Percentiles rank a stretch among this genome's conserved stretches.
phyloP scores from a whole-genome alignment of 2,888 invertebrate genomes.

The Drosophila paranaensis region DNA sequence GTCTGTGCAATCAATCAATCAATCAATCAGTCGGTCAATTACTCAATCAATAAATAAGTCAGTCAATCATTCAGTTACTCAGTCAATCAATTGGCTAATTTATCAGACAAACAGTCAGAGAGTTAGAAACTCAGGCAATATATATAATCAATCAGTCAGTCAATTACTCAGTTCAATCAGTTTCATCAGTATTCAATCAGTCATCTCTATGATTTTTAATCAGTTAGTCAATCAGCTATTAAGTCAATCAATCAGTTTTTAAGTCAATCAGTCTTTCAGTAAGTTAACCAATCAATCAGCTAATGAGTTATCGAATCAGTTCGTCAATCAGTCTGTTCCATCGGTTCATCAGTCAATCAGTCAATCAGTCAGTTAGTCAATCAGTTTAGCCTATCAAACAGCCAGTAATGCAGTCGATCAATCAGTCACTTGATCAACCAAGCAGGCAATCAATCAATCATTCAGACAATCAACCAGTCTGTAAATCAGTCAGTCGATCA shows the following conservation, averaged over 20 bases:
- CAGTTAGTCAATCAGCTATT: background rate
- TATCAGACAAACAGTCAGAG: no score
- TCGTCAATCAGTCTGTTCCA: background rate
- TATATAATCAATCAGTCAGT: background rate
- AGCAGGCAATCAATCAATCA: background rate
- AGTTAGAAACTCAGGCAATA: background rate
- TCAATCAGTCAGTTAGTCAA: background rate
- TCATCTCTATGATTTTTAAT: background rate
- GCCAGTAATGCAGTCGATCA: background rate
- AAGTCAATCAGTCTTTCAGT: background rate
- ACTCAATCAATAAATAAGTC: background rate
- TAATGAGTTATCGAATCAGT: background rate
- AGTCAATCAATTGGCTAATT: background rate
- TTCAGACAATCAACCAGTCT: background rate
- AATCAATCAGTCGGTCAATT: background rate
- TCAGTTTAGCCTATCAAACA: background rate
- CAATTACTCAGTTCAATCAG: background rate
- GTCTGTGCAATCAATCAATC: no score
- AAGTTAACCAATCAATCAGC: background rate
- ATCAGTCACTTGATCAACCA: background rate
- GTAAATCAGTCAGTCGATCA: background rate
- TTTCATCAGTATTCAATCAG: background rate
- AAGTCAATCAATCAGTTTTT: background rate
- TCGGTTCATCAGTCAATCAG: no score
- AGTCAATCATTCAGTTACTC: background rate